Conservation (phyloP, 2,888 invertebrate species). For the Blera fallax region DNA sequence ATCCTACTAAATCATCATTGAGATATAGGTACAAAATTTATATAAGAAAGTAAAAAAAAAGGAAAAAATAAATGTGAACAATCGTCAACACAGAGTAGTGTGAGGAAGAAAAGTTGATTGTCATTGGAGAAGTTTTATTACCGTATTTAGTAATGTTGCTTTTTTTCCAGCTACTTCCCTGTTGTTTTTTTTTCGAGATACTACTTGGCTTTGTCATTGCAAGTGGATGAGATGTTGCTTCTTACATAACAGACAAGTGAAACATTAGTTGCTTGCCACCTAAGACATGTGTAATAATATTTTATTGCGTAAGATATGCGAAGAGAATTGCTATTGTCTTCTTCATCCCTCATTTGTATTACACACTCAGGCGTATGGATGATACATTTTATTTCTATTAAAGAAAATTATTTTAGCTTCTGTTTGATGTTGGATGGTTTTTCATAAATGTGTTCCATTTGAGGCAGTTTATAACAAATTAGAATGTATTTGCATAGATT, state of each 20-base stretch:
- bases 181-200: background rate
- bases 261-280: slow-evolving; percentile 52
- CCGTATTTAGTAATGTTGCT: background rate
- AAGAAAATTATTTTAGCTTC: background rate
- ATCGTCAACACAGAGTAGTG: slow-evolving; percentile 5
- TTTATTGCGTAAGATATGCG: slow-evolving; percentile 21
- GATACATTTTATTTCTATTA: slow-evolving; percentile 2
- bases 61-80: slow-evolving; percentile 20
- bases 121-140: slow-evolving; percentile 48
- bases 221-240: background rate
- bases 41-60: slow-evolving; percentile 21
- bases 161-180: background rate
- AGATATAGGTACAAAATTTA: background rate
- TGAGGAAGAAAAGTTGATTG: slow-evolving; percentile 40
- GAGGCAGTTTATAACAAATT: background rate
- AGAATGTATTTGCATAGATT: slow-evolving; percentile 18
- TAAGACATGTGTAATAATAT: slow-evolving; percentile 36
- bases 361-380: background rate
- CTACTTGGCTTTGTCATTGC: slow-evolving; percentile 13
- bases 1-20: slow-evolving; percentile 47
- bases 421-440: background rate
- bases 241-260: slow-evolving; percentile 11
- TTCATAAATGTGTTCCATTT: background rate
- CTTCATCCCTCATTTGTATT: slow-evolving; percentile 11
- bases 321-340: slow-evolving; percentile 16